Conservation (phyloP, 2,888 invertebrate species). For the Chromoteleia sp. region DNA sequence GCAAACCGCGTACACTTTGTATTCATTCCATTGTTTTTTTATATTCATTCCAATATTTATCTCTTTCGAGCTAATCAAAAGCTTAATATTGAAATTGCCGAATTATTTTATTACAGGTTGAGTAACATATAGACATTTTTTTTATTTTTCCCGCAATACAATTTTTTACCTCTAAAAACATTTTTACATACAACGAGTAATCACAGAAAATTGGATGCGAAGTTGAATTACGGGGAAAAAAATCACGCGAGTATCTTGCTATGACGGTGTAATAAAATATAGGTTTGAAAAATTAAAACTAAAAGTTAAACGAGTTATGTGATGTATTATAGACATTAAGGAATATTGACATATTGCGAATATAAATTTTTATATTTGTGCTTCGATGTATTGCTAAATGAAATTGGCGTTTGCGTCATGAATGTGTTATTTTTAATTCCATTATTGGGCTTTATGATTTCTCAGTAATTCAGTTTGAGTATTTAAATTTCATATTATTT, state of each 20-base stretch:
- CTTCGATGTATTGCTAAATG: too few relatives aligned
- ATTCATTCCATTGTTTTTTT: constrained; percentile 48
- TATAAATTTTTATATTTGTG: neutral
- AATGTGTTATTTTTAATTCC: too few relatives aligned
- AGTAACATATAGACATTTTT: constrained; percentile 35
- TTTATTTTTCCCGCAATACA: constrained; percentile 23
- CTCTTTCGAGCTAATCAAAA: constrained; percentile 42
- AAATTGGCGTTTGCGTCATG: too few relatives aligned
- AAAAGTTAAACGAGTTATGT: too few relatives aligned
- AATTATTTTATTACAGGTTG: constrained; percentile 46
- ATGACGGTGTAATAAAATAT: constrained; percentile 12
- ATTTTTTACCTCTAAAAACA: constrained; percentile 13
- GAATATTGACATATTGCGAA: too few relatives aligned
- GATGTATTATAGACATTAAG: neutral
- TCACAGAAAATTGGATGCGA: constrained; percentile 13
- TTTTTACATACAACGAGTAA: constrained; percentile 17
- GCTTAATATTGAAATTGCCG: constrained; percentile 36
- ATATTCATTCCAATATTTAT: constrained; percentile 62
- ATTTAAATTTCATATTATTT: too few relatives aligned
- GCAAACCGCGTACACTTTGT: constrained; percentile 36
- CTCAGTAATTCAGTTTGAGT: too few relatives aligned
- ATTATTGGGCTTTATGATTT: too few relatives aligned
- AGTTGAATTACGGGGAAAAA: constrained; percentile 13
- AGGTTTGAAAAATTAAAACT: constrained; percentile 5
- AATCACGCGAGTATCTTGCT: neutral